Percentiles rank a stretch among this genome's conserved stretches.
Evolutionary conservation across 2,113 vertebrate genomes (phyloP).

Genomic region (Polypterus senegalus): DNA sequence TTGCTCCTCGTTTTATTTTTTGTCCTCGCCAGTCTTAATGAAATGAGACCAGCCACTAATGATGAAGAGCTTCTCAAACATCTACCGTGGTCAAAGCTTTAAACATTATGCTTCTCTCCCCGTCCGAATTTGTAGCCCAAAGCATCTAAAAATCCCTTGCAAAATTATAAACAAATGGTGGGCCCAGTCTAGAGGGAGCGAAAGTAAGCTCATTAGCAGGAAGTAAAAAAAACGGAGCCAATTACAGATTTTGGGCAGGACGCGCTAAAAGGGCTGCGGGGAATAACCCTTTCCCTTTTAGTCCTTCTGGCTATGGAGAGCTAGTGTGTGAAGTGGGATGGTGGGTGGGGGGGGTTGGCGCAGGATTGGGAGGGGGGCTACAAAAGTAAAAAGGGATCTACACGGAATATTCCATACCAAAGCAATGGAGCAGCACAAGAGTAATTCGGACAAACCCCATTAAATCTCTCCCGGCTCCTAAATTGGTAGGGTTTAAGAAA

Average conservation of each 20-base stretch:
- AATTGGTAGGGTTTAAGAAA: conserved; percentile 98
- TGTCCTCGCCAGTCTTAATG: conserved; percentile 92
- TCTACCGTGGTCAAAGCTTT: conserved; percentile 84
- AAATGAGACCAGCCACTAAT: conserved; percentile 96
- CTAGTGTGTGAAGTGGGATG: too few relatives aligned
- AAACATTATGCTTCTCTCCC: conserved; percentile 79
- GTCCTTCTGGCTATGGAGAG: conserved; percentile 18
- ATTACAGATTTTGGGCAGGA: conserved; percentile 97
- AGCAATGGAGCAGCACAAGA: conserved; percentile 88
- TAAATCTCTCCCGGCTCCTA: conserved; percentile 88
- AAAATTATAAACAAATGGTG: conserved; percentile 99
- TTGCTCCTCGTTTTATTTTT: conserved; percentile 40
- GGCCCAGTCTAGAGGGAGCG: conserved; percentile 98
- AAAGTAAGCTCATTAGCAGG: conserved; percentile 99
- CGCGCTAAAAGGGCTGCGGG: conserved; percentile 90
- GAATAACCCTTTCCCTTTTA: conserved; percentile 79
- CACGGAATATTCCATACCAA: conserved; percentile 78
- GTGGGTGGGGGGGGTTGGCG: conserved; percentile 16
- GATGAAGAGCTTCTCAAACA: conserved; percentile 93
- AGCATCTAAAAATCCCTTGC: conserved; percentile 99
- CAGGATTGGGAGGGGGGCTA: conserved; percentile 69
- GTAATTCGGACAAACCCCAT: conserved; percentile 89
- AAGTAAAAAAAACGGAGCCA: conserved; percentile 97
- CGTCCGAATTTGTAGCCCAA: conserved; percentile 99
- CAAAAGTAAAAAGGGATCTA: conserved; percentile 67